A percentile compares a stretch with the other conserved stretches of the same genome.
phyloP scores from a whole-genome alignment of 2,797 vertebrate species.

The Gymnocypris eckloni region DNA sequence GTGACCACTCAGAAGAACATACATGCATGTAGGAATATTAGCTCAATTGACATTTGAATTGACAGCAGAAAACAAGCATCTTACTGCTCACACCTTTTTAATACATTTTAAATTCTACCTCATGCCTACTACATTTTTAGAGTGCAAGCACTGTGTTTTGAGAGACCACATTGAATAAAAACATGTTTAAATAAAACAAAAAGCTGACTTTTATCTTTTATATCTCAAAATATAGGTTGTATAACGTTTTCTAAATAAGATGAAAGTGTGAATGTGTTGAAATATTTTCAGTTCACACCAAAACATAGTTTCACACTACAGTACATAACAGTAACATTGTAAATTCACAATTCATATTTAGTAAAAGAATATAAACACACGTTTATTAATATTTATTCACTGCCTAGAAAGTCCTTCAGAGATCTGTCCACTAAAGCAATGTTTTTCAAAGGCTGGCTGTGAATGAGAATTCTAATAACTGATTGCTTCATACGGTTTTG shows the following conservation, averaged over 20 bases:
- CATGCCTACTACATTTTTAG: slow-evolving; percentile 37
- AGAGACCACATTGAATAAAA: neutral
- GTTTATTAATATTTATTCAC: neutral
- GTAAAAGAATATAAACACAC: neutral
- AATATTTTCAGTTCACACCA: neutral
- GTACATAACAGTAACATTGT: neutral
- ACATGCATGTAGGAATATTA: neutral
- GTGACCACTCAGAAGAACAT: neutral
- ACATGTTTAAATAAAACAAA: neutral
- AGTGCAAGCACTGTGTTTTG: slow-evolving; percentile 18
- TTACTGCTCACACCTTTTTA: slow-evolving; percentile 1
- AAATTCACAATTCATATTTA: neutral
- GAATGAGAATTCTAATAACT: neutral
- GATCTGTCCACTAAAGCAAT: neutral
- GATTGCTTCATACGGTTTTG: slow-evolving; percentile 64
- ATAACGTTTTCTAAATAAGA: neutral
- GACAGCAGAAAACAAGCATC: slow-evolving; percentile 15
- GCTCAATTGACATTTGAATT: neutral
- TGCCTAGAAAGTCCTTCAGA: neutral
- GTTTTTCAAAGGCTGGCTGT: neutral
- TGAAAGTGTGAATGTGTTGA: neutral
- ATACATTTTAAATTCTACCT: slow-evolving; percentile 39
- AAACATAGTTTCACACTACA: neutral
- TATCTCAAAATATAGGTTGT: neutral
- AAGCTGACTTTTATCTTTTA: neutral